Evolutionary conservation across 2,113 vertebrate genomes (phyloP).

Genomic region (Dicaeum eximium): DNA sequence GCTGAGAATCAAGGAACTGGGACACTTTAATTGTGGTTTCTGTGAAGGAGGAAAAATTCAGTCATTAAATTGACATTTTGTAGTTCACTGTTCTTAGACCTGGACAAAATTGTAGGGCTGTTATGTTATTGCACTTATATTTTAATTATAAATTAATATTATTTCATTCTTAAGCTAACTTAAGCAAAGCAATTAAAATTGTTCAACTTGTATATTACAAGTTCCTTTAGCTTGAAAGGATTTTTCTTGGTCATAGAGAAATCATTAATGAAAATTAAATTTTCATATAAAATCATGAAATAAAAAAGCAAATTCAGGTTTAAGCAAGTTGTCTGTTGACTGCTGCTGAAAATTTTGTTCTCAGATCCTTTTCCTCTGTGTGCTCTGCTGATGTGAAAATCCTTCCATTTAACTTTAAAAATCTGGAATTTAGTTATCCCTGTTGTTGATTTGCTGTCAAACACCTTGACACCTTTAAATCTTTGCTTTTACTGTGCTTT

Average conservation of each 20-base stretch:
- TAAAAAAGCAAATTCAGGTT: neutral
- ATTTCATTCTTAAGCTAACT: neutral
- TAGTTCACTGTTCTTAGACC: neutral
- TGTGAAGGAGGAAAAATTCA: neutral
- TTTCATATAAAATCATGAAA: neutral
- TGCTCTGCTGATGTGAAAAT: neutral
- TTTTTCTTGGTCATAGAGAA: neutral
- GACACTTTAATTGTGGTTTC: neutral
- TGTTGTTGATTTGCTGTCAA: neutral
- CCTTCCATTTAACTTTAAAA: neutral
- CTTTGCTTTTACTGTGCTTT: neutral
- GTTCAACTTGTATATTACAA: neutral
- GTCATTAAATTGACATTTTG: neutral
- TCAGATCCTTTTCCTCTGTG: neutral
- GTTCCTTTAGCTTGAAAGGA: neutral
- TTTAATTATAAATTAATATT: neutral
- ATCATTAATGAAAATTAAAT: neutral
- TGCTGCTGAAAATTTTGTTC: neutral
- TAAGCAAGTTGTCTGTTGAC: neutral
- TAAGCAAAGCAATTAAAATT: neutral
- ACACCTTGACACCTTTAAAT: neutral
- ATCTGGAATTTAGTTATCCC: neutral
- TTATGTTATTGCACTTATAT: neutral
- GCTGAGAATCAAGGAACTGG: neutral
- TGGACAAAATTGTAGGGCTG: neutral